phyloP scores from a whole-genome alignment of 2,888 invertebrate species.

The Serripes groenlandicus region DNA sequence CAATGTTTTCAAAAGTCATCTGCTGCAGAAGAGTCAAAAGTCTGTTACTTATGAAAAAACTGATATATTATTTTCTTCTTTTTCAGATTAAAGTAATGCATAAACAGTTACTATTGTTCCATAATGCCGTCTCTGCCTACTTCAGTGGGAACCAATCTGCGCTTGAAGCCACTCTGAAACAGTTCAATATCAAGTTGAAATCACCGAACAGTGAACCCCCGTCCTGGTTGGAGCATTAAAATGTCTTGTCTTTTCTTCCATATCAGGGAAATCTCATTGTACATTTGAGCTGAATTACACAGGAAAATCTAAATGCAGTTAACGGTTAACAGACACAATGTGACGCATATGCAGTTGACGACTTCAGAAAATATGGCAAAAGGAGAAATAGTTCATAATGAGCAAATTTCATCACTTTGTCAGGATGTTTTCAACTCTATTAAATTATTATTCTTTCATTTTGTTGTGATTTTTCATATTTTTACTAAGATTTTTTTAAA shows the following conservation, averaged over 20 bases:
- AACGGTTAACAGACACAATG: no score
- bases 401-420: no score
- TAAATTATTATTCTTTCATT: no score
- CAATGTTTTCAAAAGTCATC: not conserved
- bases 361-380: no score
- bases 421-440: no score
- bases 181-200: conserved; percentile 97
- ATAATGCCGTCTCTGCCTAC: conserved; percentile 98
- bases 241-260: conserved; percentile 1
- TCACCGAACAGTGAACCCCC: conserved; percentile 92
- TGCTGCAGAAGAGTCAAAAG: not conserved
- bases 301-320: no score
- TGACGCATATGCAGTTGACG: no score
- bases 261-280: conserved; percentile 25
- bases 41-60: not conserved
- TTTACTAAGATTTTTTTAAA: no score
- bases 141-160: conserved; percentile 98
- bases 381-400: no score
- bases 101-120: conserved; percentile 97
- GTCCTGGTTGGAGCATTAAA: conserved; percentile 91
- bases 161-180: conserved; percentile 96
- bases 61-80: not conserved
- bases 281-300: no score
- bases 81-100: conserved; percentile 99
- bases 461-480: no score